phyloP scores from a whole-genome alignment of 2,797 vertebrate species.

The Pangasius krempfi region DNA sequence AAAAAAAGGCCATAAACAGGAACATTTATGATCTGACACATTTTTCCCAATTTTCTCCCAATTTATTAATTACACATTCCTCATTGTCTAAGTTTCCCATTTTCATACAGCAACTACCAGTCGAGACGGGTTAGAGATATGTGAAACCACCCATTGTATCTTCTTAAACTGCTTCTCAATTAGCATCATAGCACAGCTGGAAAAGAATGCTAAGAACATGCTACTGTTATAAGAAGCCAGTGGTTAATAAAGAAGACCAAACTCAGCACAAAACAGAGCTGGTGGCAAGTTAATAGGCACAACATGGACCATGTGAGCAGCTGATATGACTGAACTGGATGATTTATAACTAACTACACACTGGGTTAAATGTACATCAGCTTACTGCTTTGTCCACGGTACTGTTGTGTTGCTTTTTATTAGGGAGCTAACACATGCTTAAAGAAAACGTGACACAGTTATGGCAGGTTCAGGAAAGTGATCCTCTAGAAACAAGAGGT shows the following conservation, averaged over 20 bases:
- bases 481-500: constrained; percentile 50
- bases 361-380: constrained; percentile 30
- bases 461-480: constrained; percentile 42
- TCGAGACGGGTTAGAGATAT: background rate
- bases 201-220: background rate
- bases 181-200: background rate
- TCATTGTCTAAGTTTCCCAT: background rate
- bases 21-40: background rate
- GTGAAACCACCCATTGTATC: background rate
- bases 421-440: background rate
- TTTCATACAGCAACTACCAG: background rate
- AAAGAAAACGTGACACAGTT: background rate
- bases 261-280: constrained; percentile 23
- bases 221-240: background rate
- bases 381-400: background rate
- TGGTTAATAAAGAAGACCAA: constrained; percentile 31
- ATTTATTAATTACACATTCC: background rate
- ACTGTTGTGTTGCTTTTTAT: constrained; percentile 6
- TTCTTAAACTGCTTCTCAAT: background rate
- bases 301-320: constrained; percentile 30
- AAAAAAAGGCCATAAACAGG: background rate
- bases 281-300: constrained; percentile 41
- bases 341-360: constrained; percentile 7
- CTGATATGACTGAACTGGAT: constrained; percentile 20
- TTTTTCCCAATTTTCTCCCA: background rate